Conservation (phyloP, 2,888 invertebrate species). For the Cecidostiba fungosa region DNA sequence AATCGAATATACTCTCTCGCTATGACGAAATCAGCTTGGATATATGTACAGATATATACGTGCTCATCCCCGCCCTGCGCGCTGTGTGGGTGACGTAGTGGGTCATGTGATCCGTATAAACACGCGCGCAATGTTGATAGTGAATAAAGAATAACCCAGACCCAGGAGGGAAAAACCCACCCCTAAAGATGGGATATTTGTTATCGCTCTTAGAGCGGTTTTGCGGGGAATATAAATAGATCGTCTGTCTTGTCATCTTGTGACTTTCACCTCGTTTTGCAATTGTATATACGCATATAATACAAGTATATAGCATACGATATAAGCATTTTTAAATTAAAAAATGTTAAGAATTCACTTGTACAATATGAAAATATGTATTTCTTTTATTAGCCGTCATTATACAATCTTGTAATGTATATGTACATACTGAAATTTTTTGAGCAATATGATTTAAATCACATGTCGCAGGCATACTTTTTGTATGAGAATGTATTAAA, state of each 20-base stretch:
- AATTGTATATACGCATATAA: too few species aligned
- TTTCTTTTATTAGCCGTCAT: not conserved
- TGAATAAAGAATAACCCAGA: not conserved
- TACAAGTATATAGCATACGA: too few species aligned
- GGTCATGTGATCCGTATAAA: conserved; percentile 27
- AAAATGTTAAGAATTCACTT: too few species aligned
- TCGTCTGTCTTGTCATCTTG: too few species aligned
- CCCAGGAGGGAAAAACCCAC: not conserved
- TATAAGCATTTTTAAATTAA: too few species aligned
- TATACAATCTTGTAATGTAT: not conserved
- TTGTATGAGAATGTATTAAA: not conserved
- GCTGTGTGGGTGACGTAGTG: conserved; percentile 3
- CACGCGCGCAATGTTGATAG: not conserved
- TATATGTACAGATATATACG: not conserved
- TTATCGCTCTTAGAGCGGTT: not conserved
- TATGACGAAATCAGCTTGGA: too few species aligned
- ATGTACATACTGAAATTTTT: not conserved
- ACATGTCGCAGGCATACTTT: not conserved
- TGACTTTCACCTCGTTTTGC: too few species aligned
- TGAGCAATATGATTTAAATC: not conserved
- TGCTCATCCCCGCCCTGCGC: too few species aligned
- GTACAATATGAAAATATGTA: not conserved
- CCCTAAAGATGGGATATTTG: not conserved
- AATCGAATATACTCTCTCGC: too few species aligned
- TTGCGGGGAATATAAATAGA: too few species aligned